phyloP scores from a whole-genome alignment of 2,888 invertebrate species.

The Cephus nigrinus region DNA sequence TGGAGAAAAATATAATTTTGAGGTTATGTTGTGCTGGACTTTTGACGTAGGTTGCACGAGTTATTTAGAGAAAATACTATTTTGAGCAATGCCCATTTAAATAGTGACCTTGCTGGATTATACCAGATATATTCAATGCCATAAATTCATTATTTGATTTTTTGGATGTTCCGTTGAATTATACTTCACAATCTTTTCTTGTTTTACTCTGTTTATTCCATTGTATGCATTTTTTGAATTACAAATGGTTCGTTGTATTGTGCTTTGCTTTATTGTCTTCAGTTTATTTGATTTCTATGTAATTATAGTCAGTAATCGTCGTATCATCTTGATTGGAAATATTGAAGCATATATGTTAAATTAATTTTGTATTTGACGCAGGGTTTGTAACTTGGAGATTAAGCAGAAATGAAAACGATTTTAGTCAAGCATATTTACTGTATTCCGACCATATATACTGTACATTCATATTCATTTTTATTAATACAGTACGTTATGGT shows the following conservation, averaged over 20 bases:
- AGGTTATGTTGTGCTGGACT: conserved; percentile 3
- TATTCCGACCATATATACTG: not conserved
- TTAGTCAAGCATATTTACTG: not conserved
- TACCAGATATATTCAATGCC: not conserved
- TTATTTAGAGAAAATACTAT: conserved; percentile 2
- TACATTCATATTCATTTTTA: not conserved
- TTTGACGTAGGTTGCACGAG: not conserved
- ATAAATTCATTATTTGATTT: not conserved
- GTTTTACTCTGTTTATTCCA: not conserved
- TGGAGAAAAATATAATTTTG: not conserved
- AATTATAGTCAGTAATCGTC: not conserved
- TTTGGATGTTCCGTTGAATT: not conserved
- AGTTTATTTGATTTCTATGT: not conserved
- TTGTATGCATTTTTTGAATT: not conserved
- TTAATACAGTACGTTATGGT: not conserved
- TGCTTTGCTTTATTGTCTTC: not conserved
- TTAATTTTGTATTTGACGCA: not conserved
- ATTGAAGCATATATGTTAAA: not conserved
- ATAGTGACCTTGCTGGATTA: not conserved
- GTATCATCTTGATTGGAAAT: not conserved
- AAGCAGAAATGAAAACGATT: not conserved
- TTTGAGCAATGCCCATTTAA: not conserved
- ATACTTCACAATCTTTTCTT: not conserved
- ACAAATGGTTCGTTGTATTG: not conserved
- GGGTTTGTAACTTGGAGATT: not conserved